Evolutionary conservation across 2,113 vertebrate species (phyloP).

Genomic region (Epinephelus lanceolatus): DNA sequence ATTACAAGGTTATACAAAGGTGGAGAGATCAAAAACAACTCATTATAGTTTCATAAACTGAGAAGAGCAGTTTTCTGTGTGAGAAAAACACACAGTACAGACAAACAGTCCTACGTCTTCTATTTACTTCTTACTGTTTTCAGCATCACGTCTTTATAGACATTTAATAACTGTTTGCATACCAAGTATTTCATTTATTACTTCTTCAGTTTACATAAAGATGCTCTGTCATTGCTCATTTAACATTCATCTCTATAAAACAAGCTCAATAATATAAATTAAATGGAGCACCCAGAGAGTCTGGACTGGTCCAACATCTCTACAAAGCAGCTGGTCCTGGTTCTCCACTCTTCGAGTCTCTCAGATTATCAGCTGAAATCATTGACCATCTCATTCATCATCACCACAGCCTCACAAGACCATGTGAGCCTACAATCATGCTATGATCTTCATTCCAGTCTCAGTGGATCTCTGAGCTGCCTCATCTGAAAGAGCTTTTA

Average conservation of each 20-base stretch:
- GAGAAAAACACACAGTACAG: neutral
- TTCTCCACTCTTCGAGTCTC: neutral
- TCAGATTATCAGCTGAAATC: neutral
- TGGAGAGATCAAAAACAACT: neutral
- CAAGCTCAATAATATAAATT: neutral
- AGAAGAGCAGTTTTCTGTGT: no score
- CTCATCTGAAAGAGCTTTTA: neutral
- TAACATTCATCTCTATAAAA: neutral
- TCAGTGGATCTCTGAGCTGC: neutral
- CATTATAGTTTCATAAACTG: no score
- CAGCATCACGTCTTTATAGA: no score
- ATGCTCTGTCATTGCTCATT: neutral
- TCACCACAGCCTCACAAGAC: neutral
- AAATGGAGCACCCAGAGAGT: neutral
- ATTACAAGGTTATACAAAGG: neutral
- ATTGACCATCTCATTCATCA: slow-evolving; percentile 13
- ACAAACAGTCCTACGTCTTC: no score
- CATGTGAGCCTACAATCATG: neutral
- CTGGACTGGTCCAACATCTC: neutral
- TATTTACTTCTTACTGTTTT: no score
- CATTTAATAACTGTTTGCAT: neutral
- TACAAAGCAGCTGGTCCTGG: neutral
- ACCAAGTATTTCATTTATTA: neutral
- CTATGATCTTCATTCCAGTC: slow-evolving; percentile 19
- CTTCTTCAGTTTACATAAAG: neutral